A percentile compares a stretch with the other conserved stretches of the same genome.
These are phyloP conservation scores for Platyscapa corneri DNA, from an alignment of 1,140 invertebrate species.

Conservation along the genomic window DNA sequence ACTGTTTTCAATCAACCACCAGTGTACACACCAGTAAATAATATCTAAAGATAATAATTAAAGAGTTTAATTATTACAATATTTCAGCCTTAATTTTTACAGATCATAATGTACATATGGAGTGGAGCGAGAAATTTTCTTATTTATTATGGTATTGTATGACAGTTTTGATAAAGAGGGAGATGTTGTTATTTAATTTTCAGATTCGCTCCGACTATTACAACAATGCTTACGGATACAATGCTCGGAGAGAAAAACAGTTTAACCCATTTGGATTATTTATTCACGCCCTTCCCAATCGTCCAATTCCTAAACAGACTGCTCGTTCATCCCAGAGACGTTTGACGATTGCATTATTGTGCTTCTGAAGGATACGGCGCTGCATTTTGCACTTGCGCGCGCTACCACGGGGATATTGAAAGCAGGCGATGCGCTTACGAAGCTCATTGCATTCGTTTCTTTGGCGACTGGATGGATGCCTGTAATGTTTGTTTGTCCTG, in stretches of 20 bases:
- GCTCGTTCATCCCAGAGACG: too few species aligned
- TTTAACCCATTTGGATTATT: too few species aligned
- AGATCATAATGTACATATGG: not conserved
- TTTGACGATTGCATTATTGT: not conserved
- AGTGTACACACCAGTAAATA: not conserved
- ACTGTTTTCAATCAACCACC: not conserved
- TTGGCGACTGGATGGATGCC: not conserved
- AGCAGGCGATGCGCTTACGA: not conserved
- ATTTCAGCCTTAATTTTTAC: not conserved
- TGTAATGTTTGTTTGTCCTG: not conserved
- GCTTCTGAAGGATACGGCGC: not conserved
- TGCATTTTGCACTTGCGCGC: not conserved
- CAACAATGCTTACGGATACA: not conserved
- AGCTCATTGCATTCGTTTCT: not conserved
- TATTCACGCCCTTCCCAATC: too few species aligned
- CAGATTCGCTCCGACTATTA: too few species aligned
- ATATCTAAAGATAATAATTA: too few species aligned
- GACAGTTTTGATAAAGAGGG: not conserved
- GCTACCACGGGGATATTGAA: not conserved
- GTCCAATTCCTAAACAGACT: too few species aligned
- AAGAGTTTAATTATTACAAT: slow-evolving; percentile 4
- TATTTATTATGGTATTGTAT: not conserved
- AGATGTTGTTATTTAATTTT: too few species aligned
- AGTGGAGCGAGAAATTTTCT: not conserved
- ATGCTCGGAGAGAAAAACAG: not conserved